Evolutionary conservation across 1,140 invertebrate species (phyloP), one percentile per base, ranked within the genome.

Genomic region (Ctenoplectra terminalis): DNA sequence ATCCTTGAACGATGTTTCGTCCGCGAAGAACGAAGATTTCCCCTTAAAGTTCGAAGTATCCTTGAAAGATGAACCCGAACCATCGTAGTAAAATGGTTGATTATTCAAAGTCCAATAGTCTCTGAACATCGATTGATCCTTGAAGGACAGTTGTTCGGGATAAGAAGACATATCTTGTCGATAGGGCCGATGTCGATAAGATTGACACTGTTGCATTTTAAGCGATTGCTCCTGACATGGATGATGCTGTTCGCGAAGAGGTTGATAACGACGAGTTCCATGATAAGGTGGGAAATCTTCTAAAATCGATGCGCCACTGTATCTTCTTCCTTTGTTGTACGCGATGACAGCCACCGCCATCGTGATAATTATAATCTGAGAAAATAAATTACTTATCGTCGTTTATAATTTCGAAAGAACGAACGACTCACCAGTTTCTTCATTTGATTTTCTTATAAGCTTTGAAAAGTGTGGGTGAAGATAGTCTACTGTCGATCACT

Each of bases 331-430:
- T 46, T 90, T 81, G 29, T 82, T 82, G 66, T 81, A 87, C 8
- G 81, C 90, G 7, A 34, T 63, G 1, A 86, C 89, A 26, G 81
- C 73, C 76, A 81, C 71, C n/a, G 82, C 78, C 77, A 82, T 86
- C 58, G 11, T 8, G 23, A 60, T 64, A 17, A 91, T 56, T 52
- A 91, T 48, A 56, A 91, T 79, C 92, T 92, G 82, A 52, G 64
- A 34, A 23, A 78, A 76, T 13, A 50, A 34, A 71, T 69, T 40
- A 40, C 26, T 20, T 64, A 13, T 29, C 23, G 1, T 4, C 20
- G 8, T 40, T 60, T 13, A 6, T 29, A 56, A 26, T 8, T 56
- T 43, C 3, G 7, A 4, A 31, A 23, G 20, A 29, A 9, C 15
- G 3, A 20, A 46, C 20, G 29, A 58, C 79, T 85, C 67, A 82